Percentiles rank a stretch among this genome's conserved stretches.
These are phyloP conservation scores for Actinia tenebrosa DNA, from an alignment of 64 coral and sea anemone genomes.

Conservation along the genomic window DNA sequence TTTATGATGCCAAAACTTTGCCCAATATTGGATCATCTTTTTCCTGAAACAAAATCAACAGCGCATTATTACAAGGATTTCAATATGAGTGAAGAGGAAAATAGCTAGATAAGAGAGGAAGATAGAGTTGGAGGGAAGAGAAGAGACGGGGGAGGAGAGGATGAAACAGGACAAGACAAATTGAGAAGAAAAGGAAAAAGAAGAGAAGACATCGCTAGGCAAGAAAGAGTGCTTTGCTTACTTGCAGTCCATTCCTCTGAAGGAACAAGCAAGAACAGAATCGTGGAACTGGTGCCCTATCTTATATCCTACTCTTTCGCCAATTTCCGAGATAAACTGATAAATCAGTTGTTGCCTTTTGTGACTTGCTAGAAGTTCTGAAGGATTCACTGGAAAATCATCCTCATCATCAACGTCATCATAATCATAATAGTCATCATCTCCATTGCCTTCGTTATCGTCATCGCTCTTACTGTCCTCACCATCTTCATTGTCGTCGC, in stretches of 20 bases:
- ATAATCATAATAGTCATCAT: not conserved
- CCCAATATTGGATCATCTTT: conserved; percentile 14
- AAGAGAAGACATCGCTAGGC: no score
- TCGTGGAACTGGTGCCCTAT: conserved; percentile 21
- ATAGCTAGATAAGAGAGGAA: not conserved
- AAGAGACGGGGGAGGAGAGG: no score
- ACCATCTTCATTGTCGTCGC: not conserved
- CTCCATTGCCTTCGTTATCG: not conserved
- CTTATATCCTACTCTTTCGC: not conserved
- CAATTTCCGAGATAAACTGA: not conserved
- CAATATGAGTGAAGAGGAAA: not conserved
- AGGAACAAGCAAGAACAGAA: conserved; percentile 24
- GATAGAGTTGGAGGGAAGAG: no score
- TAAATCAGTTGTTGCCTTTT: not conserved
- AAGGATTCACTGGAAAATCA: not conserved
- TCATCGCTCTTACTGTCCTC: not conserved
- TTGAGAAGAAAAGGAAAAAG: no score
- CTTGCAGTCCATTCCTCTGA: conserved; percentile 31
- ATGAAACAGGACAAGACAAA: no score
- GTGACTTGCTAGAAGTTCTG: not conserved
- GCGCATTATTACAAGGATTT: no score
- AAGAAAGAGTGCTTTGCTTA: not conserved
- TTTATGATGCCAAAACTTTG: conserved; percentile 33
- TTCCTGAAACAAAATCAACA: not conserved
- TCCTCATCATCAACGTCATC: not conserved